phyloP scores from a whole-genome alignment of 2,797 vertebrate genomes.

The Alauda arvensis region DNA sequence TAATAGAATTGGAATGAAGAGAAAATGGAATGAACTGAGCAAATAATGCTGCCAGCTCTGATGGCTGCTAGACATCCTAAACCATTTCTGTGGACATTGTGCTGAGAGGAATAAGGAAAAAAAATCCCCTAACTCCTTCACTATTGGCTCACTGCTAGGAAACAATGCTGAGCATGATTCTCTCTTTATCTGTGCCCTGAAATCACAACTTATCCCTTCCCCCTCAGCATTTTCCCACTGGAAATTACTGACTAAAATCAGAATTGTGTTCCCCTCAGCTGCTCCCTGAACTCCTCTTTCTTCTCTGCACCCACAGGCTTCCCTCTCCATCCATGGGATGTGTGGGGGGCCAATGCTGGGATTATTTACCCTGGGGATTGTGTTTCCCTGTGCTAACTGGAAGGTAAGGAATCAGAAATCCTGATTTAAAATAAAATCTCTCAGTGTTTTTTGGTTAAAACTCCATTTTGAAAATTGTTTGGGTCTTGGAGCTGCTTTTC shows the following conservation, averaged over 20 bases:
- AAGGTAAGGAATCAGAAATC: constrained; percentile 69
- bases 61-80: not conserved
- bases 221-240: not conserved
- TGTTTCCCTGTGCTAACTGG: constrained; percentile 83
- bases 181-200: not conserved
- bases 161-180: accelerated
- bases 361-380: constrained; percentile 80
- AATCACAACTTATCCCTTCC: not conserved
- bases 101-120: not conserved
- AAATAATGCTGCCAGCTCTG: not conserved
- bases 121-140: not conserved
- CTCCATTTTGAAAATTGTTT: not conserved
- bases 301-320: constrained; percentile 68
- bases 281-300: not conserved
- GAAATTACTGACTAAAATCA: not conserved
- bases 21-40: not conserved
- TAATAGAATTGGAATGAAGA: not conserved
- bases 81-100: not conserved
- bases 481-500: not conserved
- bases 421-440: not conserved
- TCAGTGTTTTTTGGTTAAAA: not conserved
- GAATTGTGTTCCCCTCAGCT: not conserved
- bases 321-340: constrained; percentile 86
- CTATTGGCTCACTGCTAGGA: not conserved
- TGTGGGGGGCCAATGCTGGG: constrained; percentile 86